phyloP scores from a whole-genome alignment of 2,113 vertebrate genomes.

The Podarcis raffonei region DNA sequence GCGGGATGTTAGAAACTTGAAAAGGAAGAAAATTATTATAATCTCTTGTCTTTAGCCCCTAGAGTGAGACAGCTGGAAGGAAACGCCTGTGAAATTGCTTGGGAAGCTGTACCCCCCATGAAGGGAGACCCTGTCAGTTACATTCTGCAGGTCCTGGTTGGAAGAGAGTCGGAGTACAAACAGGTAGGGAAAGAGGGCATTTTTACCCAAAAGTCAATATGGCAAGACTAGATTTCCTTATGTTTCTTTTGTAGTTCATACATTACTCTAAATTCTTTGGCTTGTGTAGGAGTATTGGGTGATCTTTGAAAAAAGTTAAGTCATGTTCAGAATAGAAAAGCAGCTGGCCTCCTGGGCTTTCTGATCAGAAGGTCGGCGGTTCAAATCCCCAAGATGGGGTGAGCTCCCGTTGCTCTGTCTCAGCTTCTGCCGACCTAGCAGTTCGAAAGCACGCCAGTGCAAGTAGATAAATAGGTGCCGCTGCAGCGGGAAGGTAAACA shows the following conservation, averaged over 20 bases:
- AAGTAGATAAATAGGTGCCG: too few species aligned
- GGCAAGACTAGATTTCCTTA: too few species aligned
- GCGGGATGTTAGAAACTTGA: not conserved
- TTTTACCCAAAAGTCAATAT: slow-evolving; percentile 7
- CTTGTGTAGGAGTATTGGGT: too few species aligned
- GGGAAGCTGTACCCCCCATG: slow-evolving; percentile 93
- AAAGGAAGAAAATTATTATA: not conserved
- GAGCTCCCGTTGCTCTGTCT: too few species aligned
- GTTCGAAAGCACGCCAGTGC: too few species aligned
- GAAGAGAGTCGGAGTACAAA: slow-evolving; percentile 95
- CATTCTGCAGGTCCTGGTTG: slow-evolving; percentile 91
- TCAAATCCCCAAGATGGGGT: too few species aligned
- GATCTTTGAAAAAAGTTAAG: not conserved
- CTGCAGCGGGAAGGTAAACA: too few species aligned
- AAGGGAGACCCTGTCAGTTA: slow-evolving; percentile 93
- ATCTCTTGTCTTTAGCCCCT: slow-evolving; percentile 81
- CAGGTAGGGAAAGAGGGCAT: slow-evolving; percentile 80
- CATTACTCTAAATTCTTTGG: not conserved
- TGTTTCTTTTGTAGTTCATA: not conserved
- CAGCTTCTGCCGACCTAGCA: too few species aligned
- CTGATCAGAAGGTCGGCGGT: too few species aligned
- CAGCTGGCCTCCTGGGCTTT: too few species aligned
- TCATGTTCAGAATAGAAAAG: too few species aligned
- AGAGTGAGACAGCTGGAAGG: slow-evolving; percentile 92
- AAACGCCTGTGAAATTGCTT: slow-evolving; percentile 91